A percentile compares a stretch with the other conserved stretches of the same genome.
phyloP scores from a whole-genome alignment of 2,797 vertebrate genomes.

The Diceros bicornis region DNA sequence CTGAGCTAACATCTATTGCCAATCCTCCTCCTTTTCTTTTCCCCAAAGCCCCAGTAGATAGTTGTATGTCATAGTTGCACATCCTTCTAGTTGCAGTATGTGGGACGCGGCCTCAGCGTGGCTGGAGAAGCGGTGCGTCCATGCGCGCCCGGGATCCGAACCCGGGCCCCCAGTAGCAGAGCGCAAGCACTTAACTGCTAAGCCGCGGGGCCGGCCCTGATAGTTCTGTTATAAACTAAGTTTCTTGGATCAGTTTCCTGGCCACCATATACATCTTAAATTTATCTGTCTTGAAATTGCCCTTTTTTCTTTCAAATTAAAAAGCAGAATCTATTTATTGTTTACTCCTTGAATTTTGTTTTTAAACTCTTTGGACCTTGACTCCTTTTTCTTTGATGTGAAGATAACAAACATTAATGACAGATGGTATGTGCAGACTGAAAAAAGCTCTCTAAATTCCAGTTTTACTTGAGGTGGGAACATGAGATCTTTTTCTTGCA shows the following conservation, averaged over 20 bases:
- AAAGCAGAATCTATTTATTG: conserved; percentile 48
- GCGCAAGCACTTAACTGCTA: too few species aligned
- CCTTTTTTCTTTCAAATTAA: background rate
- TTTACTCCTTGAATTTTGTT: conserved; percentile 48
- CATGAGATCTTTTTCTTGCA: background rate
- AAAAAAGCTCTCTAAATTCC: background rate
- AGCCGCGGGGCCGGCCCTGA: too few species aligned
- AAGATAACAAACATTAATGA: conserved; percentile 54
- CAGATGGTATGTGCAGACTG: background rate
- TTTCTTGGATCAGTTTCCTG: conserved; percentile 10
- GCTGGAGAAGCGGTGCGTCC: too few species aligned
- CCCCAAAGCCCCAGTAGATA: too few species aligned
- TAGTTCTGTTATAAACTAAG: background rate
- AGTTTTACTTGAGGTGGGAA: background rate
- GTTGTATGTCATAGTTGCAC: too few species aligned
- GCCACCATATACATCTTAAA: background rate
- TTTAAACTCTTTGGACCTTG: conserved; percentile 53
- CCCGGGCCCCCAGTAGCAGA: too few species aligned
- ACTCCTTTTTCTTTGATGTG: conserved; percentile 13
- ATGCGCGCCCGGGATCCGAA: too few species aligned
- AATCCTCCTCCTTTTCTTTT: too few species aligned
- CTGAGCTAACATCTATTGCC: too few species aligned
- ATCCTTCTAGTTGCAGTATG: too few species aligned
- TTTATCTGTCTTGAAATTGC: conserved; percentile 21
- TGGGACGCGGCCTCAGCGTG: too few species aligned